A percentile compares a stretch with the other conserved stretches of the same genome.
phyloP scores from a whole-genome alignment of 1,140 invertebrate species.

The Zaprionus inermis region DNA sequence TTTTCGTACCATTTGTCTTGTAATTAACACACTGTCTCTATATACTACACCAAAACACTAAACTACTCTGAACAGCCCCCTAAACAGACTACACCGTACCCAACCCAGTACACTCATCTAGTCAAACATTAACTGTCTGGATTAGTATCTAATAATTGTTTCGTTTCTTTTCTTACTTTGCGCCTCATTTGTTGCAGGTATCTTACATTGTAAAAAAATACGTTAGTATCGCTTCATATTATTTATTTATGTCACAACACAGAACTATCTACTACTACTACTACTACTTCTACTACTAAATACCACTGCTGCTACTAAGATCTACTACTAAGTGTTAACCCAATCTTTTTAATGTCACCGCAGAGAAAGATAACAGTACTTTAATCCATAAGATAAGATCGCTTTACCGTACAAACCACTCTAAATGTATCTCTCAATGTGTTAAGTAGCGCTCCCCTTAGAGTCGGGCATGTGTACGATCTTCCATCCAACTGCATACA shows the following conservation, averaged over 20 bases:
- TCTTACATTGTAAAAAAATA: constrained; percentile 84
- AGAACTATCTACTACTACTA: constrained; percentile 26
- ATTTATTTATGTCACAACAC: constrained; percentile 62
- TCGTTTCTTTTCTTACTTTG: constrained; percentile 81
- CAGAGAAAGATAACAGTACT: constrained; percentile 29
- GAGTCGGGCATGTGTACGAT: constrained; percentile 65
- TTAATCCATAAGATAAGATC: constrained; percentile 17
- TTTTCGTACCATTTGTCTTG: constrained; percentile 5
- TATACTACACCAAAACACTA: constrained; percentile 8
- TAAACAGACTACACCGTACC: constrained; percentile 7
- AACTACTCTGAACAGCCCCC: constrained; percentile 6
- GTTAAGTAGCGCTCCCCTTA: constrained; percentile 43
- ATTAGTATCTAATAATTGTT: constrained; percentile 78
- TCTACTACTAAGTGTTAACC: constrained; percentile 17
- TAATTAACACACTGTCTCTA: neutral
- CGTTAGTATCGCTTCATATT: constrained; percentile 83
- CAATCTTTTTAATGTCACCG: constrained; percentile 44
- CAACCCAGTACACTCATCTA: constrained; percentile 5
- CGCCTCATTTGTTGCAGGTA: constrained; percentile 83
- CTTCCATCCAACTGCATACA: constrained; percentile 48
- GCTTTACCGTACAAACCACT: constrained; percentile 16
- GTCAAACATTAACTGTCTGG: constrained; percentile 52
- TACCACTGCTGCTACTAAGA: constrained; percentile 16
- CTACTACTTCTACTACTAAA: constrained; percentile 30
- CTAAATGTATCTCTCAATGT: constrained; percentile 24